Conservation (phyloP, 1,140 invertebrate genomes). For the Drosophila hydei region DNA sequence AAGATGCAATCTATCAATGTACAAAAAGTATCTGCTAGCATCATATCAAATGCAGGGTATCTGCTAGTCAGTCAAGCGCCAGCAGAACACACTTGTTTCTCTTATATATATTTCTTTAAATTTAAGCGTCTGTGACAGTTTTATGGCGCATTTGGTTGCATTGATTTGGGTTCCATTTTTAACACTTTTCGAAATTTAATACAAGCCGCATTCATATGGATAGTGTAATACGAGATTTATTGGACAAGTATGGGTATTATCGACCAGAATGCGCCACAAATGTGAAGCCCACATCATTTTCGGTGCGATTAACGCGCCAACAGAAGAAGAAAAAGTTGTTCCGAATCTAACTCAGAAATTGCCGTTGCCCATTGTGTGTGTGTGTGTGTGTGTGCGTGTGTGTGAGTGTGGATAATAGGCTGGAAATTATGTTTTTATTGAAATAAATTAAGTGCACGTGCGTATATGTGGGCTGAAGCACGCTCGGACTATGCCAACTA, state of each 20-base stretch:
- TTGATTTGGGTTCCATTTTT: constrained; percentile 65
- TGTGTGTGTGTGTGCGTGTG: constrained; percentile 28
- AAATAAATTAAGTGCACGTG: constrained; percentile 82
- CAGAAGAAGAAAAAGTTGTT: constrained; percentile 19
- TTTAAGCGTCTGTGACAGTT: constrained; percentile 65
- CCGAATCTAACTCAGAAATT: constrained; percentile 34
- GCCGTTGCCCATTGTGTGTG: constrained; percentile 38
- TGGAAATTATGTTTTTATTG: constrained; percentile 80
- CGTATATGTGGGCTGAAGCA: constrained; percentile 63
- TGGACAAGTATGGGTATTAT: constrained; percentile 65
- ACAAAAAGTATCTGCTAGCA: no score
- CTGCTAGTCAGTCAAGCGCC: background rate
- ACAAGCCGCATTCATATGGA: constrained; percentile 73
- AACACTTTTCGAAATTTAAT: constrained; percentile 79
- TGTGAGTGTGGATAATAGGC: constrained; percentile 71
- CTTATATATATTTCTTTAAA: background rate
- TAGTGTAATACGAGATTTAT: constrained; percentile 78
- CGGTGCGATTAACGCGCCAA: constrained; percentile 71
- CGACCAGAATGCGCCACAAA: constrained; percentile 10
- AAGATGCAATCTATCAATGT: no score
- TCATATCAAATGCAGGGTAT: background rate
- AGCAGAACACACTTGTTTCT: background rate
- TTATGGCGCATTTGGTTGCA: constrained; percentile 66
- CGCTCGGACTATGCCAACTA: constrained; percentile 10
- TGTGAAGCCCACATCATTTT: constrained; percentile 69